phyloP scores from a whole-genome alignment of 2,888 invertebrate species.

The Podotricha telesiphe region DNA sequence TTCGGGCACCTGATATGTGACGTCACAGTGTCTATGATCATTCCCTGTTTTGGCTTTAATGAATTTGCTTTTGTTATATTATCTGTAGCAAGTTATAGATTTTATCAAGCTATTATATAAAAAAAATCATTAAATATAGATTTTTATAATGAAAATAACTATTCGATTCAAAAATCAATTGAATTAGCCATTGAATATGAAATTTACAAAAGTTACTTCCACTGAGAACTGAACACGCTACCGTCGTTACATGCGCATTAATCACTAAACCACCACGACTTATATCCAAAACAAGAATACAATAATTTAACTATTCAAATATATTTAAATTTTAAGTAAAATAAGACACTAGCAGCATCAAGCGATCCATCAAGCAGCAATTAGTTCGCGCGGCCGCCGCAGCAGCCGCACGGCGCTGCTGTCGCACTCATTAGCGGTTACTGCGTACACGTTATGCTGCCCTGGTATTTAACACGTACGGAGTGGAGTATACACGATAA shows the following conservation, averaged over 20 bases:
- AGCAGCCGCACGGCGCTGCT: conserved; percentile 69
- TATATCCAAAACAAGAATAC: not conserved
- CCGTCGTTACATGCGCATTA: not conserved
- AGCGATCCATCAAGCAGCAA: conserved; percentile 76
- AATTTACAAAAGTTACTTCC: not conserved
- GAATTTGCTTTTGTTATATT: conserved; percentile 12
- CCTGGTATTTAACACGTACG: conserved; percentile 54
- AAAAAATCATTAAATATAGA: too few relatives aligned
- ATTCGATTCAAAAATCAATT: too few relatives aligned
- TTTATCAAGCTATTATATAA: too few relatives aligned
- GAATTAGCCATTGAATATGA: too few relatives aligned
- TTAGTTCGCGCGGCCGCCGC: conserved; percentile 75
- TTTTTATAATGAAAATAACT: too few relatives aligned
- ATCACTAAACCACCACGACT: not conserved
- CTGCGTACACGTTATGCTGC: conserved; percentile 56
- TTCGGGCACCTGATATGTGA: conserved; percentile 58
- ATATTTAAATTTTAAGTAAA: conserved; percentile 13
- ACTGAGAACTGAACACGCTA: not conserved
- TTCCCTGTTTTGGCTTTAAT: conserved; percentile 18
- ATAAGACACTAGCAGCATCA: conserved; percentile 39
- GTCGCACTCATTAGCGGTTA: conserved; percentile 79
- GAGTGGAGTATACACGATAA: conserved; percentile 25
- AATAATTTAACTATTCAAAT: too few relatives aligned
- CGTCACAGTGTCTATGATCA: conserved; percentile 38
- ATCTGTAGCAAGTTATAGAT: too few relatives aligned